phyloP scores from a whole-genome alignment of 2,797 vertebrate genomes.

The Chloroceryle amazona region DNA sequence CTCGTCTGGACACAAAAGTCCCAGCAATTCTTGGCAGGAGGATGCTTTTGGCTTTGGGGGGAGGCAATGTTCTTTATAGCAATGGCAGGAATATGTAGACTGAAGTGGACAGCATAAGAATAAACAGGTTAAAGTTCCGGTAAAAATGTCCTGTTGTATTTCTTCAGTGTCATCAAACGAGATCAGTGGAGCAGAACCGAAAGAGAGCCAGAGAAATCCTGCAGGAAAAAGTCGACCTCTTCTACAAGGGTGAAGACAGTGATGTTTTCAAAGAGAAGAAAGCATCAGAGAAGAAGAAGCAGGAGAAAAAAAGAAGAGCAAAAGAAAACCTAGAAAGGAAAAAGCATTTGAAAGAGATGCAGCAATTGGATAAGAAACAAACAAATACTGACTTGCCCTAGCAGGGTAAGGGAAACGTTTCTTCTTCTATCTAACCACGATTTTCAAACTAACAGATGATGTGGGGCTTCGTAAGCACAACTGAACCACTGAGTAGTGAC shows the following conservation, averaged over 20 bases:
- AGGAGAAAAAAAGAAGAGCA: constrained; percentile 87
- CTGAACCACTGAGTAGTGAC: not conserved
- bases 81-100: not conserved
- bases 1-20: not conserved
- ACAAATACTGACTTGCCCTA: not conserved
- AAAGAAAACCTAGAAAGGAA: constrained; percentile 92
- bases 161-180: constrained; percentile 94
- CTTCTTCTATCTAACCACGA: not conserved
- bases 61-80: not conserved
- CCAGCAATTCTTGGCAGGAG: not conserved
- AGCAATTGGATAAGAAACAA: constrained; percentile 49
- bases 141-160: not conserved
- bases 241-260: constrained; percentile 89
- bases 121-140: not conserved
- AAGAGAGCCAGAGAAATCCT: constrained; percentile 91
- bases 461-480: not conserved
- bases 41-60: not conserved
- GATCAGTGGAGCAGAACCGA: constrained; percentile 91
- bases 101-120: not conserved
- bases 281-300: constrained; percentile 86
- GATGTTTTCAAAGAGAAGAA: constrained; percentile 83
- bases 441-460: not conserved
- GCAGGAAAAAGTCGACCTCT: constrained; percentile 90
- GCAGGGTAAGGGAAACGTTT: not conserved
- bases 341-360: constrained; percentile 85